Evolutionary conservation across 2,113 vertebrate genomes (phyloP).

Genomic region (Carassius auratus): DNA sequence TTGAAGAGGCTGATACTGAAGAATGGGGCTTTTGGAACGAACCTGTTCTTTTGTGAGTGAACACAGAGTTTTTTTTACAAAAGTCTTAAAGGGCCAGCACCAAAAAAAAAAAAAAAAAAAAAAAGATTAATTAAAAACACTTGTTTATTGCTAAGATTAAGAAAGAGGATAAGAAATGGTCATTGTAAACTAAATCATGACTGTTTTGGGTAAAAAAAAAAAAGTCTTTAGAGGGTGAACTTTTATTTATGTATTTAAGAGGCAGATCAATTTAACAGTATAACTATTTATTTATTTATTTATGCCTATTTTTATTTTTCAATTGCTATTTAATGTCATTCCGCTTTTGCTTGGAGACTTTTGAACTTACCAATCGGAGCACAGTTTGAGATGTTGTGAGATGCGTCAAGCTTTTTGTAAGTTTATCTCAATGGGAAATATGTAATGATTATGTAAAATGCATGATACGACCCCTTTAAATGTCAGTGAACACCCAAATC

Average conservation of each 20-base stretch:
- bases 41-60: background rate
- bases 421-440: background rate
- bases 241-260: background rate
- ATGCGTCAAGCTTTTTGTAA: background rate
- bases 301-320: background rate
- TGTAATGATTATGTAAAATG: background rate
- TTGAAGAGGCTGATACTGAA: background rate
- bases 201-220: background rate
- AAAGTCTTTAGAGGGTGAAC: too few relatives aligned
- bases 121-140: too few relatives aligned
- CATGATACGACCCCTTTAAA: background rate
- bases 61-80: background rate
- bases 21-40: background rate
- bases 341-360: background rate
- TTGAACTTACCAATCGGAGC: background rate
- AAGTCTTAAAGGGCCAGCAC: too few relatives aligned
- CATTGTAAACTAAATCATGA: background rate
- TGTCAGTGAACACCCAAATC: background rate
- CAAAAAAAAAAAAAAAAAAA: too few relatives aligned
- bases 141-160: background rate
- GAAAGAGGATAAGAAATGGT: background rate
- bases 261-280: background rate
- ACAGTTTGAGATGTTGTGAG: background rate
- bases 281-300: background rate
- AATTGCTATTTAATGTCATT: background rate